These are phyloP conservation scores for Tiliqua scincoides DNA, from an alignment of 2,113 vertebrate genomes.

Conservation along the genomic window DNA sequence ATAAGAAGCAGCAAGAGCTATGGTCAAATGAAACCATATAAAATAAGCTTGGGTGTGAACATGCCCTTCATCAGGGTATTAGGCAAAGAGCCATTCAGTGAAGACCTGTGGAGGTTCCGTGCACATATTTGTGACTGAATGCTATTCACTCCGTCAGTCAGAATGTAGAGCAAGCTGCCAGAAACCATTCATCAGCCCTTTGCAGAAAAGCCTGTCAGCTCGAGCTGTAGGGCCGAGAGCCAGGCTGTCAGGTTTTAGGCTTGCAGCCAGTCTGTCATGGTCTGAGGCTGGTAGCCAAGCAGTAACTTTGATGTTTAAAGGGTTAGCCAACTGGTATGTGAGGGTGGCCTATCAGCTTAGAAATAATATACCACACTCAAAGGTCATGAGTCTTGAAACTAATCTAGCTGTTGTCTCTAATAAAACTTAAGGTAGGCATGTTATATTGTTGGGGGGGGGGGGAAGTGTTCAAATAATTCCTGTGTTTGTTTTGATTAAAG, in stretches of 20 bases:
- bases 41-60: constrained; percentile 38
- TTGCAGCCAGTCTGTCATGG: constrained; percentile 92
- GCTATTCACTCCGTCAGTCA: constrained; percentile 66
- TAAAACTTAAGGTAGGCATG: constrained; percentile 78
- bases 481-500: constrained; percentile 83
- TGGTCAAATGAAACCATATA: constrained; percentile 27
- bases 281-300: constrained; percentile 88
- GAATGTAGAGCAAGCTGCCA: constrained; percentile 78
- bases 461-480: constrained; percentile 78
- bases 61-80: not conserved
- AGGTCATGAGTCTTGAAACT: constrained; percentile 82
- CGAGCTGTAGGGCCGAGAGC: constrained; percentile 82
- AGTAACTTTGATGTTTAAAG: constrained; percentile 92
- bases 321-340: constrained; percentile 89
- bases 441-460: constrained; percentile 68
- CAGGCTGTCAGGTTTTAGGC: constrained; percentile 89
- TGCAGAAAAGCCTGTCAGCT: constrained; percentile 87
- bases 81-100: constrained; percentile 19
- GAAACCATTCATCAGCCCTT: constrained; percentile 87
- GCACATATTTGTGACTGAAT: constrained; percentile 57
- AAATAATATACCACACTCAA: constrained; percentile 81
- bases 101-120: constrained; percentile 43
- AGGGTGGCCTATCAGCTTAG: constrained; percentile 87
- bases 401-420: constrained; percentile 77
- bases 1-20: not conserved